These are phyloP conservation scores for Channa striata DNA, from an alignment of 2,797 vertebrate genomes.

Conservation along the genomic window DNA sequence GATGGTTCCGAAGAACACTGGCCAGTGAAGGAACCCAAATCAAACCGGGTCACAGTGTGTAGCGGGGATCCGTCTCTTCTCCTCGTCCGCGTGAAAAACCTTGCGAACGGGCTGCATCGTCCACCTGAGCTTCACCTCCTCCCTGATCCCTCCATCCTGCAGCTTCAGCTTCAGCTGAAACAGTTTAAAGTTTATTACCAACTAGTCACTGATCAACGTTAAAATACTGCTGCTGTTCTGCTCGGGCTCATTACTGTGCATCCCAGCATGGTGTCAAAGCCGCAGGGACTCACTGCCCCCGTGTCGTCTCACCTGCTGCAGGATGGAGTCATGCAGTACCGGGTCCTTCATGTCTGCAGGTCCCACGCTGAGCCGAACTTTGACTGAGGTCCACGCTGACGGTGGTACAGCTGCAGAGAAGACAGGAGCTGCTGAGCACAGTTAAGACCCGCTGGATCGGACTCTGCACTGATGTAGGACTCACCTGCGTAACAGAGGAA, in stretches of 20 bases:
- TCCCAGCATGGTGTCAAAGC: too few relatives aligned
- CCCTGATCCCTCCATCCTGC: background rate
- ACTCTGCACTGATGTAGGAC: background rate
- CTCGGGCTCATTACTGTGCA: too few relatives aligned
- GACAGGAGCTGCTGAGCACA: background rate
- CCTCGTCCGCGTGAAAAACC: constrained; percentile 14
- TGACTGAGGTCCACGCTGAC: background rate
- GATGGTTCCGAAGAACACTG: too few relatives aligned
- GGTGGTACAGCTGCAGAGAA: constrained; percentile 9
- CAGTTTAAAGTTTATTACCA: background rate
- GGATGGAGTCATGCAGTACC: background rate
- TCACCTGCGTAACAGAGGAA: constrained; percentile 45
- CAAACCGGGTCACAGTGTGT: background rate
- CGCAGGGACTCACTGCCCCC: too few relatives aligned
- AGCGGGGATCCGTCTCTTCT: constrained; percentile 4
- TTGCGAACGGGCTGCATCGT: constrained; percentile 10
- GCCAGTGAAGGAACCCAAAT: too few relatives aligned
- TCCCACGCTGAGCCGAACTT: background rate
- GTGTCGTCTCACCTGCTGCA: constrained; percentile 45
- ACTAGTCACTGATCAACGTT: too few relatives aligned
- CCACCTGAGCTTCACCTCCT: constrained; percentile 29
- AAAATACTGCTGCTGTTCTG: too few relatives aligned
- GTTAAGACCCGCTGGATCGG: background rate
- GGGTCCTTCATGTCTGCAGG: constrained; percentile 25
- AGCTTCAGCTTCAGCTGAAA: constrained; percentile 40